Evolutionary conservation across 2,888 invertebrate species (phyloP), one percentile per base, ranked within the genome.

Genomic region (Andricus curvator): DNA sequence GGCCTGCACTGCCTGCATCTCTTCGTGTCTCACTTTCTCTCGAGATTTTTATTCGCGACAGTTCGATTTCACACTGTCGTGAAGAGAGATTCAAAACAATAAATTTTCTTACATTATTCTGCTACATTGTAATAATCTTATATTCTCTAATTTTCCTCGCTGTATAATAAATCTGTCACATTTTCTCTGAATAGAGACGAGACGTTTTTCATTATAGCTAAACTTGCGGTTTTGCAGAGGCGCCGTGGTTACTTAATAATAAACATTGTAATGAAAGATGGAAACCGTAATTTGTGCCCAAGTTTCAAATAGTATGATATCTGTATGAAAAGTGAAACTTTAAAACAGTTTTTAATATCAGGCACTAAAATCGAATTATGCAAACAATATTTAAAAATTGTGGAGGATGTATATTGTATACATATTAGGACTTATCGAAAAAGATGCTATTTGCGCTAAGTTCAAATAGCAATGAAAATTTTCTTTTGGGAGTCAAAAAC

Each of bases 11-110:
- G 70, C 51, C 48, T 56, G 51, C 70, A 70, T 70, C 70, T 70
- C 70, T 56, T 70, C 70, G 70, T 70, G 44, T 70, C 56, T 70
- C 70, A 51, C 70, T 70, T 70, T 70, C 70, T 70, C 51, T 70
- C 29, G 33, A 70, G 70, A 70, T 56, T 70, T 70, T 70, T 70
- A 33, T 70, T 33, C 51, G 11, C 33, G 51, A 56, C 51, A 51
- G 51, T 70, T 70, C 70, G 70, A 70, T 70, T 70, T 70, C 70
- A 70, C 70, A 51, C 70, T 70, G 29, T 29, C 70, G 29, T 70
- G 68, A 25, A 29, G 56, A 33, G 70, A 70, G 33, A 70, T 70
- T 70, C 29, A 20, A 51, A 20, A 56, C 20, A 48, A 70, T 51
- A 20, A 13, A 70, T 74, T 33, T 74, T 51, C 29, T 29, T 29